Conservation (phyloP, 2,888 invertebrate species). For the Caenorhabditis sp. region DNA sequence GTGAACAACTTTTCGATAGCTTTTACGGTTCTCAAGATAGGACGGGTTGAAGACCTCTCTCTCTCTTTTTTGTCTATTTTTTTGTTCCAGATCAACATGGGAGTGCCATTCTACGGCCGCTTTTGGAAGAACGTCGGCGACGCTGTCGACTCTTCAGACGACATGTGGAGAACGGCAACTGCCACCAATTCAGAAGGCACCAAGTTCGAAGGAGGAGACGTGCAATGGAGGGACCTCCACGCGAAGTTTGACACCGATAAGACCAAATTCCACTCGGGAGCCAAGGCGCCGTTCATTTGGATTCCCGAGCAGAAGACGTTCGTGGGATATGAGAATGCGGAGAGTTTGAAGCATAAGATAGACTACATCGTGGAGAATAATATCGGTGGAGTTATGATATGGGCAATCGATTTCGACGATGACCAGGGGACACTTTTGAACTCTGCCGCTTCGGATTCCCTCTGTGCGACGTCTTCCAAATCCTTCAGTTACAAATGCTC, state of each 20-base stretch:
- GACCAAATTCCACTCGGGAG: conserved; percentile 74
- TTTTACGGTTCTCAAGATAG: too few relatives aligned
- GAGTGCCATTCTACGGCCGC: conserved; percentile 82
- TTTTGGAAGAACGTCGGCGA: conserved; percentile 82
- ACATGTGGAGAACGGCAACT: conserved; percentile 82
- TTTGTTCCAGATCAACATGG: conserved; percentile 80
- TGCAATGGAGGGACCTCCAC: conserved; percentile 76
- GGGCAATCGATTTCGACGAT: conserved; percentile 83
- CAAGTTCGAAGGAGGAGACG: conserved; percentile 78
- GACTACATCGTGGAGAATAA: conserved; percentile 77
- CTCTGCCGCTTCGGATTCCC: conserved; percentile 46
- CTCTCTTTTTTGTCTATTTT: not conserved
- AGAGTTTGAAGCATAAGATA: conserved; percentile 78
- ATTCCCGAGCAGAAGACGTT: conserved; percentile 73
- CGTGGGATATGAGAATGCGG: conserved; percentile 80
- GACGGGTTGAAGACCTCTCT: too few relatives aligned
- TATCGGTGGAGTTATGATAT: conserved; percentile 82
- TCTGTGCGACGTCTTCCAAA: conserved; percentile 39
- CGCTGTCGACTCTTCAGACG: conserved; percentile 79
- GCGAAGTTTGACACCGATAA: conserved; percentile 56
- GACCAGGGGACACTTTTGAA: conserved; percentile 78
- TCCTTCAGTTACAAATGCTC: conserved; percentile 77
- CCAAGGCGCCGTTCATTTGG: conserved; percentile 80
- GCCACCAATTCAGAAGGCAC: conserved; percentile 71
- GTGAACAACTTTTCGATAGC: too few relatives aligned